Evolutionary conservation across 2,888 invertebrate species (phyloP).

Genomic region (Torymus texanus): DNA sequence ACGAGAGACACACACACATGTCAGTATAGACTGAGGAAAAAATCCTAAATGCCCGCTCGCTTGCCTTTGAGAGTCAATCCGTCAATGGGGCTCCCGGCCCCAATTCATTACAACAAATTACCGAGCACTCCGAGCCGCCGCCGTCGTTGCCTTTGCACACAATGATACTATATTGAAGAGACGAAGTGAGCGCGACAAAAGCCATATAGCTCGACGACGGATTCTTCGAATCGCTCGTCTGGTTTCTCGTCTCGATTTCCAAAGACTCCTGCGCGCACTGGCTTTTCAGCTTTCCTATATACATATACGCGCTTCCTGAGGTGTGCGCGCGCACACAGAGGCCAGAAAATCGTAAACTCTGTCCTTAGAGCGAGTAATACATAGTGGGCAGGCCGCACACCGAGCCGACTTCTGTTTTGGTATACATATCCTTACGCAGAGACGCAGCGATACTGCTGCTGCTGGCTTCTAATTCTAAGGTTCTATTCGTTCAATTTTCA

Average conservation of each 20-base stretch:
- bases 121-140: constrained; percentile 18
- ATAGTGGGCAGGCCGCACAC: no score
- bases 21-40: neutral
- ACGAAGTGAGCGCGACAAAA: neutral
- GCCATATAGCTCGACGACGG: neutral
- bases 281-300: no score
- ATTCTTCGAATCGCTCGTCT: constrained; percentile 46
- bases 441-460: no score
- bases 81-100: constrained; percentile 43
- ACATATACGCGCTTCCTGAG: no score
- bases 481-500: no score
- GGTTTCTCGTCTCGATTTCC: no score
- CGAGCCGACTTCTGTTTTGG: no score
- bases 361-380: no score
- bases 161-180: neutral
- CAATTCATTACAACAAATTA: constrained; percentile 56
- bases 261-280: no score
- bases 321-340: no score
- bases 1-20: neutral
- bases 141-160: constrained; percentile 1
- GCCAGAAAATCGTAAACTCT: no score
- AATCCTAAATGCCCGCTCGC: constrained; percentile 10
- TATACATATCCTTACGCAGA: no score
- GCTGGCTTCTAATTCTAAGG: neutral
- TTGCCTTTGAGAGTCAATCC: constrained; percentile 45